Evolutionary conservation across 2,113 vertebrate genomes (phyloP).

Genomic region (Lepisosteus osseus): DNA sequence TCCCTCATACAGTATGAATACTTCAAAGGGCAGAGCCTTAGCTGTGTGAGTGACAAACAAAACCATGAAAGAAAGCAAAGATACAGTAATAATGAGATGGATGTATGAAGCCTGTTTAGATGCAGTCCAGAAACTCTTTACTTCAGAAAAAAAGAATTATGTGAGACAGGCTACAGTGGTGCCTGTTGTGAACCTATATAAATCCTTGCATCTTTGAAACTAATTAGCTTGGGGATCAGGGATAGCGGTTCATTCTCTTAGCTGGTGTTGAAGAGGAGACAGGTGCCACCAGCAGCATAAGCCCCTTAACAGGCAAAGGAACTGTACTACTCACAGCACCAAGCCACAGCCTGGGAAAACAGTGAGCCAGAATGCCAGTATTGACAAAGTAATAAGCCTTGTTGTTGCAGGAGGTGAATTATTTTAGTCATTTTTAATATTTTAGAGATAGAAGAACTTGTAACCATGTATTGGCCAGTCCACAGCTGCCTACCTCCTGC

Average conservation of each 20-base stretch:
- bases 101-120: too few relatives aligned
- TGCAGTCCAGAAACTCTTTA: too few relatives aligned
- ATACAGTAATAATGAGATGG: too few relatives aligned
- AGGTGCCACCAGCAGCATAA: conserved; percentile 62
- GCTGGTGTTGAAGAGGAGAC: conserved; percentile 64
- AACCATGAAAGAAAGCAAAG: too few relatives aligned
- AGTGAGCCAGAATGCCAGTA: conserved; percentile 35
- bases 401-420: conserved; percentile 28
- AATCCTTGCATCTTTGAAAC: conserved; percentile 64
- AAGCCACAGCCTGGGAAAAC: conserved; percentile 33
- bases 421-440: too few relatives aligned
- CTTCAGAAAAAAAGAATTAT: background rate
- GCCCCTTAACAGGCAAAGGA: conserved; percentile 39
- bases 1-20: too few relatives aligned
- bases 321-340: conserved; percentile 43
- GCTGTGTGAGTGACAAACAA: too few relatives aligned
- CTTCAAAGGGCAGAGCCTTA: too few relatives aligned
- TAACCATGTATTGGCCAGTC: conserved; percentile 32
- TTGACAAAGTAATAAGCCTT: conserved; percentile 35
- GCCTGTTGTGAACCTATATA: conserved; percentile 55
- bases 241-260: conserved; percentile 50
- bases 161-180: conserved; percentile 42
- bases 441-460: conserved; percentile 30
- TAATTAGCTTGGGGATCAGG: conserved; percentile 66
- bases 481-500: conserved; percentile 32